Evolutionary conservation across 2,888 invertebrate genomes (phyloP), one percentile per base, ranked within the genome.

Genomic region (Noctua janthe): DNA sequence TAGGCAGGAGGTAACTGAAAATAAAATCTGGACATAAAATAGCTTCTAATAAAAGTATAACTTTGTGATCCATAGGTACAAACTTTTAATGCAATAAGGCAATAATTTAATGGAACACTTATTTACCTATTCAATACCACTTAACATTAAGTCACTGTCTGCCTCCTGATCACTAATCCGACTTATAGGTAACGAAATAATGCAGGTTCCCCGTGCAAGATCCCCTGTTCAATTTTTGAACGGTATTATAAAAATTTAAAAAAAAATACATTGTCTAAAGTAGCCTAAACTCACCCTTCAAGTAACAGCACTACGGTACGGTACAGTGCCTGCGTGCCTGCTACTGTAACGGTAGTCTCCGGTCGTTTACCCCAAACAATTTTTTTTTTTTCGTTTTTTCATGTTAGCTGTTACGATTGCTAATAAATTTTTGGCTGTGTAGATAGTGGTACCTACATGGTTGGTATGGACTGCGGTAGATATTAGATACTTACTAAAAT

Each of bases 401-500:
- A 64, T 35, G 7, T 64, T 29, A 62, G 13, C 7, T 1, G 29
- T 29, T 17, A 35, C 17, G 8, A 35, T 64, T 35, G 35, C 17
- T 35, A 7, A 59, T 59, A 4, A 54, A 3, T 64, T 62, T 62
- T 62, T 64, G 35, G 17, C 17, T 64, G 20, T 66, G 4, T 64
- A 10, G 20, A 29, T 20, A 66, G 35, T 64, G 59, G 59, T 59
- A n/a, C 1, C 10, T 56, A 62, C 8, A 35, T 66, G 39, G 4
- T 39, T 66, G 11, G 35, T 35, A 66, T 39, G 20, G 35, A 20
- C 66, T 1, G 11, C 39, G 39, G 35, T 64, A 35, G 35, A 20
- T 35, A 35, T 35, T 15, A 62, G 62, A 20, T 39, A 96, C 97
- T 97, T 94, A 98, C 98, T 97, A 88, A 97, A 98, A 94, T 98